These are phyloP conservation scores for Atta colombica DNA, from an alignment of 1,140 invertebrate genomes.

Conservation along the genomic window DNA sequence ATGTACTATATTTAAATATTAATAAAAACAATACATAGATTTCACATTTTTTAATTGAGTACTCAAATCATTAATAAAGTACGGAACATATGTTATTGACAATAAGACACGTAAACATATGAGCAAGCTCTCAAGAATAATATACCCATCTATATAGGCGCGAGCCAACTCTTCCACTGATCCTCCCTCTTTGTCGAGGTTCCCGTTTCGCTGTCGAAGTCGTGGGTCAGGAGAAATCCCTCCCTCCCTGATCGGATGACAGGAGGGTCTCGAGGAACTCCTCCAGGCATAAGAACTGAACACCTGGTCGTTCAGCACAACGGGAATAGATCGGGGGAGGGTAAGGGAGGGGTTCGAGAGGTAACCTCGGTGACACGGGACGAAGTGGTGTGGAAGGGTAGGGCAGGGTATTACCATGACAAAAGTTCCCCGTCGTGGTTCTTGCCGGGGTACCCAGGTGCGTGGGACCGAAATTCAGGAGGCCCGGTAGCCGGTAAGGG, in stretches of 20 bases:
- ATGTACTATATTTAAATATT: background rate
- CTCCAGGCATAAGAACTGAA: slow-evolving; percentile 74
- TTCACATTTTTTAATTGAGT: background rate
- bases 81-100: background rate
- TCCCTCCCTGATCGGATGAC: slow-evolving; percentile 76
- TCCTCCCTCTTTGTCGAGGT: slow-evolving; percentile 58
- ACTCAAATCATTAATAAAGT: slow-evolving; percentile 1
- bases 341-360: slow-evolving; percentile 58
- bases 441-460: slow-evolving; percentile 80
- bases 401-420: slow-evolving; percentile 81
- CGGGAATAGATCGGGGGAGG: slow-evolving; percentile 63
- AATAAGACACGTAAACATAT: slow-evolving; percentile 2
- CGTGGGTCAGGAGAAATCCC: slow-evolving; percentile 71
- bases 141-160: slow-evolving; percentile 63
- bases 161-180: slow-evolving; percentile 60
- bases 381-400: slow-evolving; percentile 62
- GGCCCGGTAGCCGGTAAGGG: slow-evolving; percentile 81
- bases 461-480: slow-evolving; percentile 82
- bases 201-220: slow-evolving; percentile 69
- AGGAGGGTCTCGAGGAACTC: slow-evolving; percentile 77
- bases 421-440: slow-evolving; percentile 78
- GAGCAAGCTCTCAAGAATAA: slow-evolving; percentile 37
- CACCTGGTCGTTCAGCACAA: slow-evolving; percentile 79
- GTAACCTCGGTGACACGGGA: slow-evolving; percentile 42
- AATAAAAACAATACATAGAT: background rate